Conservation (phyloP, 2,888 invertebrate species). For the Pheosia tremula region DNA sequence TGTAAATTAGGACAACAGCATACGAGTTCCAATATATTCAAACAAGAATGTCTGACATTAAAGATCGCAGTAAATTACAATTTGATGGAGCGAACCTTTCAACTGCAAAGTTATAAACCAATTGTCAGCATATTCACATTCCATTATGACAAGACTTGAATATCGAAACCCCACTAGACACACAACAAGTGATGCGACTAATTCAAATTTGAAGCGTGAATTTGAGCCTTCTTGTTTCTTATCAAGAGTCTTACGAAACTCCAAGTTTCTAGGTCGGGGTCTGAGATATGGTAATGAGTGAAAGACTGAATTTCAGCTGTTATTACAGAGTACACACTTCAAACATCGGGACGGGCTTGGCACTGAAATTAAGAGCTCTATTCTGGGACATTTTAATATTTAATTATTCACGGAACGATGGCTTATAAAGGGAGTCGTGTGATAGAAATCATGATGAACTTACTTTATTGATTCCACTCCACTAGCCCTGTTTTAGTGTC, state of each 20-base stretch:
- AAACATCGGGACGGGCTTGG: conserved; percentile 29
- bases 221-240: conserved; percentile 15
- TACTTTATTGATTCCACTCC: no score
- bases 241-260: conserved; percentile 25
- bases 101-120: background rate
- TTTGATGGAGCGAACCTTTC: no score
- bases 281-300: conserved; percentile 46
- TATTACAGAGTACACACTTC: conserved; percentile 31
- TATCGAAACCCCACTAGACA: conserved; percentile 17
- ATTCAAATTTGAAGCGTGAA: conserved; percentile 36
- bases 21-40: no score
- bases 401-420: background rate
- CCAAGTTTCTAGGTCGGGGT: conserved; percentile 39
- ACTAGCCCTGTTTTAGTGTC: no score
- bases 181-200: conserved; percentile 23
- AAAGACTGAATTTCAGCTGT: conserved; percentile 22
- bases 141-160: background rate
- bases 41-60: no score
- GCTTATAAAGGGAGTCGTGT: background rate
- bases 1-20: no score
- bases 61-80: background rate
- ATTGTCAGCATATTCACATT: background rate
- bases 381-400: conserved; percentile 9
- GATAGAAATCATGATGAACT: background rate
- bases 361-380: conserved; percentile 12